Conservation (phyloP, 2,888 invertebrate species). For the Syrphus vitripennis region DNA sequence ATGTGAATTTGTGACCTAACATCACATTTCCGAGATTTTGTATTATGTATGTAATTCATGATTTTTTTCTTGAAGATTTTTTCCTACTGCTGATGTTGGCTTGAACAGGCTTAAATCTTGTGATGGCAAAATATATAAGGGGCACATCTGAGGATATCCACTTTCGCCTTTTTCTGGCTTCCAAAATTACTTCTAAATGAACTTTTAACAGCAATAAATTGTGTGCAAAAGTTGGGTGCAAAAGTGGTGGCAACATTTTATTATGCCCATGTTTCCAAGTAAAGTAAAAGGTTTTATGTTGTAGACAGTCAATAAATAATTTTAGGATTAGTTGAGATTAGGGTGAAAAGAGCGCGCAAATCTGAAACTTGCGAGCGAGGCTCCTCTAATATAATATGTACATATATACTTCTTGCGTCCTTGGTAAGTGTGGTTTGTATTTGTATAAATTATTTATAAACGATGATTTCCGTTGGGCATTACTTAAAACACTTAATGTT, state of each 20-base stretch:
- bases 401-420: not conserved
- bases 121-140: constrained; percentile 18
- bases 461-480: constrained; percentile 70
- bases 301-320: constrained; percentile 71
- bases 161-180: constrained; percentile 39
- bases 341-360: constrained; percentile 51
- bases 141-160: constrained; percentile 35
- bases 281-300: constrained; percentile 71
- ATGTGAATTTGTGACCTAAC: not conserved
- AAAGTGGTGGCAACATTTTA: constrained; percentile 69
- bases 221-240: constrained; percentile 69
- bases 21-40: constrained; percentile 45
- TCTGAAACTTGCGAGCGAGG: constrained; percentile 12
- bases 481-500: constrained; percentile 34
- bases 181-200: constrained; percentile 69
- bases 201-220: constrained; percentile 70
- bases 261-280: constrained; percentile 65
- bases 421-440: constrained; percentile 20
- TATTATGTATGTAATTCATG: constrained; percentile 50
- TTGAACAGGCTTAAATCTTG: not conserved
- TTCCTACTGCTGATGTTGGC: not conserved
- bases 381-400: too few relatives aligned
- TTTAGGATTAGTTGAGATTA: constrained; percentile 69
- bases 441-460: constrained; percentile 66
- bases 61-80: constrained; percentile 31